Percentiles rank a stretch among this genome's conserved stretches.
phyloP scores from a whole-genome alignment of 2,888 invertebrate genomes.

The Cataglyphis livida region DNA sequence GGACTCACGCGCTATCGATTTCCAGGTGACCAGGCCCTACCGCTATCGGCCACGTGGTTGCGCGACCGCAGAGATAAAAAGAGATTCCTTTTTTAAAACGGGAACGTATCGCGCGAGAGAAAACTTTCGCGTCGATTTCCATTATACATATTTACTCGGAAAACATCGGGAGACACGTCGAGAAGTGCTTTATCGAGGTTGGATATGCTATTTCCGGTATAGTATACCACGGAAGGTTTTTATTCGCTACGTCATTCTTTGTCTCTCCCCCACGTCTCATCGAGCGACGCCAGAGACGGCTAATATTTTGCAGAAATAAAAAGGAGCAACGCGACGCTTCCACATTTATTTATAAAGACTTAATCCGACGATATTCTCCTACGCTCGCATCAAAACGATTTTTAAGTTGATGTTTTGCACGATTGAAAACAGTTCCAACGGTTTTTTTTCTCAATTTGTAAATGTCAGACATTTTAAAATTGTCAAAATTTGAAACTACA shows the following conservation, averaged over 20 bases:
- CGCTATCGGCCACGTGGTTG: conserved; percentile 48
- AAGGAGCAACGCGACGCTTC: neutral
- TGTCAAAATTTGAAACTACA: neutral
- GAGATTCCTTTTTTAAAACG: conserved; percentile 27
- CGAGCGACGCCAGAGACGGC: conserved; percentile 19
- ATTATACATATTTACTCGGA: conserved; percentile 43
- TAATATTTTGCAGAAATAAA: conserved; percentile 46
- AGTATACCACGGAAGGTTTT: conserved; percentile 26
- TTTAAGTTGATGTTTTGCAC: neutral
- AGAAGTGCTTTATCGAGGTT: conserved; percentile 32
- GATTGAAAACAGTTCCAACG: neutral
- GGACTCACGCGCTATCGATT: conserved; percentile 44
- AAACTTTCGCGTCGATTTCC: conserved; percentile 27
- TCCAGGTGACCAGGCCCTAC: conserved; percentile 29
- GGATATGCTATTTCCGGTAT: conserved; percentile 42
- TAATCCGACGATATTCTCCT: conserved; percentile 1
- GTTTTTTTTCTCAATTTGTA: neutral
- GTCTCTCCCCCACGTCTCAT: neutral
- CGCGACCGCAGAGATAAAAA: conserved; percentile 34
- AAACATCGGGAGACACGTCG: conserved; percentile 38
- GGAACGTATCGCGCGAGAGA: neutral
- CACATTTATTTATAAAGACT: conserved; percentile 15
- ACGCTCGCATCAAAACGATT: neutral
- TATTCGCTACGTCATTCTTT: conserved; percentile 31
- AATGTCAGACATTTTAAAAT: neutral